A percentile compares a stretch with the other conserved stretches of the same genome.
Evolutionary conservation across 1,140 invertebrate species (phyloP).

Genomic region (Bacillus rossius): DNA sequence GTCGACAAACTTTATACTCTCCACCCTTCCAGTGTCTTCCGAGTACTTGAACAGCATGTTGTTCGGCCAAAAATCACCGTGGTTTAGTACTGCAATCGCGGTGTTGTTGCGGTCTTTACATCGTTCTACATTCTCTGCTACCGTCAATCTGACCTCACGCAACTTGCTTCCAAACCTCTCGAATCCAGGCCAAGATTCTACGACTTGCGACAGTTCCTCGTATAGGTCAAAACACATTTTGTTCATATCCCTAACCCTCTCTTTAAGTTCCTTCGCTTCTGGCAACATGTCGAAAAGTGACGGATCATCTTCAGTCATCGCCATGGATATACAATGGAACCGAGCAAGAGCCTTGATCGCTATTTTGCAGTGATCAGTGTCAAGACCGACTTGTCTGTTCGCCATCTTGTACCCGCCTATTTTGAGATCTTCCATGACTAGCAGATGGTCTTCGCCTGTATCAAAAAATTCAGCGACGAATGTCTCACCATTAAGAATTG

Average conservation of each 20-base stretch:
- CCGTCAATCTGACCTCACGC: too few relatives aligned
- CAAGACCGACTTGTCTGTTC: slow-evolving; percentile 18
- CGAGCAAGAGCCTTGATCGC: slow-evolving; percentile 12
- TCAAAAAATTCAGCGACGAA: too few relatives aligned
- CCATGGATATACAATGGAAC: slow-evolving; percentile 19
- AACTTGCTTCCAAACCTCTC: too few relatives aligned
- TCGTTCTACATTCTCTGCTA: too few relatives aligned
- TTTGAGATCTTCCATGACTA: slow-evolving; percentile 18
- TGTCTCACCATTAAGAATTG: too few relatives aligned
- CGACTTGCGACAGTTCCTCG: too few relatives aligned
- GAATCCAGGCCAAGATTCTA: too few relatives aligned
- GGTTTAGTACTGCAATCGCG: not conserved
- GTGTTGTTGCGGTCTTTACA: too few relatives aligned
- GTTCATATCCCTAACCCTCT: not conserved
- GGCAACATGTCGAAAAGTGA: not conserved
- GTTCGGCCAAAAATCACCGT: not conserved
- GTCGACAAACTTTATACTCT: slow-evolving; percentile 40
- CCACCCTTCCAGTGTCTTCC: not conserved
- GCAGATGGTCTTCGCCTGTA: not conserved
- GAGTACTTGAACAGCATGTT: slow-evolving; percentile 1
- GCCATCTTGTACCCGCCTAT: slow-evolving; percentile 16
- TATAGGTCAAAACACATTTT: not conserved
- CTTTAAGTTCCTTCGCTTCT: not conserved
- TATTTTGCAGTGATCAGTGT: slow-evolving; percentile 15
- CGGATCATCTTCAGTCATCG: not conserved